Base-by-base conservation (phyloP, 2,113 vertebrate genomes). In the Eulemur rufifrons region DNA sequence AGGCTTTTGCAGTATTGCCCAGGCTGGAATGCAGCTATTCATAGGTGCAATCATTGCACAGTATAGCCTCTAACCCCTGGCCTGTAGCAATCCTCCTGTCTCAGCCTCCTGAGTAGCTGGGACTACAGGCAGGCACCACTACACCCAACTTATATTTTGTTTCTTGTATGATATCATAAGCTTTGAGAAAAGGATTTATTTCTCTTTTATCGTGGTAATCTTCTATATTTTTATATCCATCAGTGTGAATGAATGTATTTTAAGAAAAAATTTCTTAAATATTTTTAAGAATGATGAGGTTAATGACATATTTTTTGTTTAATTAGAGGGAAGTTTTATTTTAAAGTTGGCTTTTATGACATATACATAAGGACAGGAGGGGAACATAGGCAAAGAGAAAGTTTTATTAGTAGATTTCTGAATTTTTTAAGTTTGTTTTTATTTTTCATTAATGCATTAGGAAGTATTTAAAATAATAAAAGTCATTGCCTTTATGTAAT, bases 201-300 rank as follows among this genome's bases (percentile, higher is more conserved):
- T 93, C 34, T 86, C 54, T 54, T 95, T 95, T 14, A 18, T 88
- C 14, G 87, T 94, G 69, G 27, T 89, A 63, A 91, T 78, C 32
- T 12, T 89, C 13, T 37, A 12, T 85, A 78, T 52, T 91, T 64
- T 86, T 37, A 71, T 25, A 68, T 47, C 34, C 37, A 66, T 21
- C 7, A 8, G 23, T 76, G 29, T 74, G n/a, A 92, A 14, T 59
- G 42, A 90, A 76, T 86, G 21, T 25, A 47, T 84, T 54, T 77
- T 91, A 76, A 94, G 77, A 69, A 90, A 92, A 12, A 56, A 15
- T 73, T 87, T 47, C 34, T 29, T 20, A 59, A 34, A 73, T 45
- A 32, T 74, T 73, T 61, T 54, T 54, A 50, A 64, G 37, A 59
- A 45, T 71, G 13, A 61, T 54, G 39, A 39, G 17, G 59, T 39